A percentile compares a stretch with the other conserved stretches of the same genome.
phyloP scores from a whole-genome alignment of 2,113 vertebrate genomes.

The Lycocorax pyrrhopterus region DNA sequence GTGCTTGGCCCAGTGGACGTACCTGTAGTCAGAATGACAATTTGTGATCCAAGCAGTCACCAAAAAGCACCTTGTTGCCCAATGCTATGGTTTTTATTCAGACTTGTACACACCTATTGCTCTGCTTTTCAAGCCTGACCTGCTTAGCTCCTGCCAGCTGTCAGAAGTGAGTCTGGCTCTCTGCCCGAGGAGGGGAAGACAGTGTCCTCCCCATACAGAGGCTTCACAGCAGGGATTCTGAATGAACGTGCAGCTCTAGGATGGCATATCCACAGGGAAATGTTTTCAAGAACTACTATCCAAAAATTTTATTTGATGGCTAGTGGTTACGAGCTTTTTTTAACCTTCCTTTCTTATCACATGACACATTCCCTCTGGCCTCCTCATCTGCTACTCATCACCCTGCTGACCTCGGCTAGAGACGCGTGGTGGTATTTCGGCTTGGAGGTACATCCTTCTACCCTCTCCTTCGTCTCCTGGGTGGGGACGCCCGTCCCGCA shows the following conservation, averaged over 20 bases:
- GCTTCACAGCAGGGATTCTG: not conserved
- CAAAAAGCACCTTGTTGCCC: not conserved
- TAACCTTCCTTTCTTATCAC: not conserved
- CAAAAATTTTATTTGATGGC: not conserved
- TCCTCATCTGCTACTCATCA: not conserved
- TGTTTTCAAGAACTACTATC: not conserved
- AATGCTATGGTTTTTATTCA: not conserved
- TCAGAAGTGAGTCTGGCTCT: not conserved
- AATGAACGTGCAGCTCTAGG: accelerated
- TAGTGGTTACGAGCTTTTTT: not conserved
- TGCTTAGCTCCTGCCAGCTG: not conserved
- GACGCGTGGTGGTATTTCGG: not conserved
- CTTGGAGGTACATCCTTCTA: not conserved
- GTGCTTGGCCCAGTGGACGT: not conserved
- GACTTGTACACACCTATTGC: not conserved
- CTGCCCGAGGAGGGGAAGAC: not conserved
- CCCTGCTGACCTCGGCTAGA: not conserved
- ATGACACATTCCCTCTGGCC: not conserved
- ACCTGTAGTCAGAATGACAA: not conserved
- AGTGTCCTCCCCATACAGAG: accelerated
- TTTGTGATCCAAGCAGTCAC: not conserved
- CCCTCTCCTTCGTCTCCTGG: not conserved
- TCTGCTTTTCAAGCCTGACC: not conserved
- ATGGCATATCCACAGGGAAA: not conserved
- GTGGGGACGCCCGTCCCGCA: accelerated